A percentile compares a stretch with the other conserved stretches of the same genome.
Conservation (phyloP, 2,888 invertebrate species). For the Apamea monoglypha region DNA sequence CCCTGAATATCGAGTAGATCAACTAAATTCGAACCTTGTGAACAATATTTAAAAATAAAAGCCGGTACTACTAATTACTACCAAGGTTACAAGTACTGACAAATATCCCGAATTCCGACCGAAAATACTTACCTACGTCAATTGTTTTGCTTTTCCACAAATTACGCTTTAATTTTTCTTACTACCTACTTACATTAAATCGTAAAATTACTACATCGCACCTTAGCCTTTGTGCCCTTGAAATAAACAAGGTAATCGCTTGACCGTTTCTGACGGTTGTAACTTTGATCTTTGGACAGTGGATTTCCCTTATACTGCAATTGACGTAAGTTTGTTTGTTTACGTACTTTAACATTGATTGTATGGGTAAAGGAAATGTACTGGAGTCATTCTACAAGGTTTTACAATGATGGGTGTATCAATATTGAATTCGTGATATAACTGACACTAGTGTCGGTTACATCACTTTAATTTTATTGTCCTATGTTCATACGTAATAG, state of each 20-base stretch:
- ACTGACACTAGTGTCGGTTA: neutral
- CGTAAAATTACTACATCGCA: neutral
- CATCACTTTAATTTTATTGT: no score
- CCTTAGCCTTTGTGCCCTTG: neutral
- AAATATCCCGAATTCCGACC: slow-evolving; percentile 14
- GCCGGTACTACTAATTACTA: neutral
- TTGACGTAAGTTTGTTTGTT: slow-evolving; percentile 49
- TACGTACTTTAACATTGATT: slow-evolving; percentile 13
- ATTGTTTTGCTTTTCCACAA: neutral
- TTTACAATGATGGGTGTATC: neutral
- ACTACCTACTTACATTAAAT: neutral
- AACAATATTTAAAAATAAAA: neutral
- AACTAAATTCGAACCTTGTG: neutral
- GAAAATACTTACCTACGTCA: slow-evolving; percentile 4
- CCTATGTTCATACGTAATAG: neutral
- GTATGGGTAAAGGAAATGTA: slow-evolving; percentile 35
- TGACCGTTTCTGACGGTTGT: neutral
- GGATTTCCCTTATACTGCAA: slow-evolving; percentile 37
- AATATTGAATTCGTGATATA: slow-evolving; percentile 19
- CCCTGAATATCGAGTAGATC: neutral
- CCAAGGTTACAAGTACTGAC: slow-evolving; percentile 1
- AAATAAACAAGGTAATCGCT: slow-evolving; percentile 22
- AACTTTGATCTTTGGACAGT: slow-evolving; percentile 30
- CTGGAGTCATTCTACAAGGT: neutral
- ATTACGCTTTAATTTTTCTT: neutral